These are phyloP conservation scores for Sebastiscus albofasciatus DNA, from an alignment of 2,797 vertebrate species.

Conservation along the genomic window DNA sequence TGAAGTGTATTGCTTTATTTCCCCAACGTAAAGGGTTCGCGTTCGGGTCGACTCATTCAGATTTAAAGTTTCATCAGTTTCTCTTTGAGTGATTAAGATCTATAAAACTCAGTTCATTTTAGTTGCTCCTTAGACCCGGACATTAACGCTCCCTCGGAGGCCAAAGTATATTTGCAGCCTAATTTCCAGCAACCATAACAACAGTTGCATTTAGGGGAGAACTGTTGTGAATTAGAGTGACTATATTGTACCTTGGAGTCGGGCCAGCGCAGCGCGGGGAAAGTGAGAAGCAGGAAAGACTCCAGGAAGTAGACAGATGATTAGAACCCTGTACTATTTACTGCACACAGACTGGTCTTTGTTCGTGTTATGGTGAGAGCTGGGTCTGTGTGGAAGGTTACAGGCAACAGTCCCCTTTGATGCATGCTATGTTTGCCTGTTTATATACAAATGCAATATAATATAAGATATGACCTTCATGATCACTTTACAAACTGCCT, in stretches of 20 bases:
- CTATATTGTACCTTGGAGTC: conserved; percentile 37
- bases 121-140: conserved; percentile 15
- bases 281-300: conserved; percentile 21
- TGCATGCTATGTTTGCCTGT: background rate
- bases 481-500: background rate
- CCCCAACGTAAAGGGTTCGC: background rate
- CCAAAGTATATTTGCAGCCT: conserved; percentile 25
- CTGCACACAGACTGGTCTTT: conserved; percentile 9
- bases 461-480: background rate
- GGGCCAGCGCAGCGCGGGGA: conserved; percentile 18
- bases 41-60: background rate
- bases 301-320: conserved; percentile 33
- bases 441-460: background rate
- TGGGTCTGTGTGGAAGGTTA: background rate
- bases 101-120: conserved; percentile 11
- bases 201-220: conserved; percentile 33
- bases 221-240: conserved; percentile 42
- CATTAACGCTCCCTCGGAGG: conserved; percentile 25
- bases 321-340: conserved; percentile 33
- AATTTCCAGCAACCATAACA: conserved; percentile 34
- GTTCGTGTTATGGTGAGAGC: background rate
- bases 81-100: conserved; percentile 1
- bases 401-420: background rate
- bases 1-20: background rate
- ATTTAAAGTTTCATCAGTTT: conserved; percentile 2